Evolutionary conservation across 1,140 invertebrate genomes (phyloP).

Genomic region (Scaptomyza pallida): DNA sequence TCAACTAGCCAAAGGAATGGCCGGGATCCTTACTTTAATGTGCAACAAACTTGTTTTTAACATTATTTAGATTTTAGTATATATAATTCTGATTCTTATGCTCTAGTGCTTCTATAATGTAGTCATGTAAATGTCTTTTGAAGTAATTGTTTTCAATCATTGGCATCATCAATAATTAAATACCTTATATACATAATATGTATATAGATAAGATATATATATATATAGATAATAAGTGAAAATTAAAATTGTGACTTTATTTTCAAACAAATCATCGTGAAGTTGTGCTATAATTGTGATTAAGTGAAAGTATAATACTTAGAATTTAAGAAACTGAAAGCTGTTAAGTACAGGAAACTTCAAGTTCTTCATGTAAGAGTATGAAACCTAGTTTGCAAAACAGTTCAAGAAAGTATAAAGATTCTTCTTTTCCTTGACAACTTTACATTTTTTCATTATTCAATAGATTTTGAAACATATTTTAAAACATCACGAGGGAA

Average conservation of each 20-base stretch:
- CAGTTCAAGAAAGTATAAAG: too few species aligned
- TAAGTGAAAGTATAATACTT: too few species aligned
- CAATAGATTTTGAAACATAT: too few species aligned
- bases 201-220: constrained; percentile 10
- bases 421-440: too few species aligned
- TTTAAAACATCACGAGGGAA: too few species aligned
- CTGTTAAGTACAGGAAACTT: too few species aligned
- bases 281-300: neutral
- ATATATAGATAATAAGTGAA: constrained; percentile 11
- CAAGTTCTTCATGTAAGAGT: too few species aligned
- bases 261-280: constrained; percentile 18
- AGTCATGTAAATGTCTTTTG: constrained; percentile 52
- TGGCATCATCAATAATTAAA: constrained; percentile 18
- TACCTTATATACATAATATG: too few species aligned
- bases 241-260: constrained; percentile 41
- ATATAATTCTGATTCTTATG: constrained; percentile 37
- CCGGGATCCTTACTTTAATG: constrained; percentile 5
- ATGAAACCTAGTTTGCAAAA: too few species aligned
- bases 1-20: constrained; percentile 12
- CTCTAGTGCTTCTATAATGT: constrained; percentile 35
- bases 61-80: constrained; percentile 38
- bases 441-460: too few species aligned
- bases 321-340: too few species aligned
- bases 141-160: constrained; percentile 24
- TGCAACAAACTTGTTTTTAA: constrained; percentile 59